Conservation (phyloP, 1,140 invertebrate genomes). For the Lineus longissimus region DNA sequence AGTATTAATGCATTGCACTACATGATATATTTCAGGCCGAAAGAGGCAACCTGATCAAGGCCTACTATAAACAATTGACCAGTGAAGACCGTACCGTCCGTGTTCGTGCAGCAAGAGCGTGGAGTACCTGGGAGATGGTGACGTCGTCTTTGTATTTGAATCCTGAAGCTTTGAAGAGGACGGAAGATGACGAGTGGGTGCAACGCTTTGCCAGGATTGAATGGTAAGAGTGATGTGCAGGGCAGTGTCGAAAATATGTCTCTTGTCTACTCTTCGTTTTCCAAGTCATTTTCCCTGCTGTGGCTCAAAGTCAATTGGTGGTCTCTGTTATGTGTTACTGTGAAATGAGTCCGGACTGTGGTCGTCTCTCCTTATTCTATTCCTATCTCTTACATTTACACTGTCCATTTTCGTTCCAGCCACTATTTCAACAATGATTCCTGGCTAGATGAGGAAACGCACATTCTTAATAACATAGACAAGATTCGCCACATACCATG, state of each 20-base stretch:
- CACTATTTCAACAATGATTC: slow-evolving; percentile 31
- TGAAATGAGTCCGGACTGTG: too few species aligned
- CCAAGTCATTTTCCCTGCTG: too few species aligned
- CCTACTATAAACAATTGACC: slow-evolving; percentile 49
- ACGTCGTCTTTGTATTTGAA: slow-evolving; percentile 41
- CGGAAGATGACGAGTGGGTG: slow-evolving; percentile 38
- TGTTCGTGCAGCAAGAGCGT: slow-evolving; percentile 37
- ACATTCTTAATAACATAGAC: slow-evolving; percentile 27
- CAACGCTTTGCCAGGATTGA: slow-evolving; percentile 52
- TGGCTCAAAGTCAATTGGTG: too few species aligned
- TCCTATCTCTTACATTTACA: slow-evolving; percentile 2
- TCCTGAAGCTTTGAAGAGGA: slow-evolving; percentile 27
- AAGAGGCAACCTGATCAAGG: slow-evolving; percentile 38
- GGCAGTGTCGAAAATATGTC: too few species aligned
- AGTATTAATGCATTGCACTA: too few species aligned
- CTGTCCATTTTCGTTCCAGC: slow-evolving; percentile 16
- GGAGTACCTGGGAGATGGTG: slow-evolving; percentile 51
- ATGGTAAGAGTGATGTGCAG: slow-evolving; percentile 32
- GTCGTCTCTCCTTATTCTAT: too few species aligned
- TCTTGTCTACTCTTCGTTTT: too few species aligned
- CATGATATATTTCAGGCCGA: slow-evolving; percentile 33
- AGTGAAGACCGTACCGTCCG: slow-evolving; percentile 33
- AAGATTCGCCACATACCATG: slow-evolving; percentile 30
- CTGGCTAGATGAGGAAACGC: slow-evolving; percentile 24
- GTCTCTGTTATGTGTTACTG: too few species aligned